These are phyloP conservation scores for Pelvicachromis taeniatus DNA, from an alignment of 2,113 vertebrate genomes.

Conservation along the genomic window DNA sequence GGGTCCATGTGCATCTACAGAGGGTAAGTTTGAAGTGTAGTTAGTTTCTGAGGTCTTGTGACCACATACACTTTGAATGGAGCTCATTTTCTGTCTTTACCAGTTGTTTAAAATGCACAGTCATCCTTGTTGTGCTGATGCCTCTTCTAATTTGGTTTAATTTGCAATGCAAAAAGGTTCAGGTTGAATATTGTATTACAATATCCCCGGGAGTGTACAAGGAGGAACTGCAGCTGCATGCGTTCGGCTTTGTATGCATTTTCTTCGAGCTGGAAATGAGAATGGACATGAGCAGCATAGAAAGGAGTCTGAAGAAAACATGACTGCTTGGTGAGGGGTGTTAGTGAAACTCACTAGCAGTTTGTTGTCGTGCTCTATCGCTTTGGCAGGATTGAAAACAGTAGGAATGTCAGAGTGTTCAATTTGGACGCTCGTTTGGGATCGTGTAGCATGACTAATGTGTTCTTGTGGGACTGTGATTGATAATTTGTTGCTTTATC, in stretches of 20 bases:
- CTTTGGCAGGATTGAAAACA: slow-evolving; percentile 15
- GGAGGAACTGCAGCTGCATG: slow-evolving; percentile 17
- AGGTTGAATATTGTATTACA: background rate
- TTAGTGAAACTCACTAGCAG: slow-evolving; percentile 38
- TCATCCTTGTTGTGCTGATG: background rate
- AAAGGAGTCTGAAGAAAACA: slow-evolving; percentile 53
- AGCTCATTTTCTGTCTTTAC: background rate
- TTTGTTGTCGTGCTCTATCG: slow-evolving; percentile 27
- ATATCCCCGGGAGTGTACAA: background rate
- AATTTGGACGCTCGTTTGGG: background rate
- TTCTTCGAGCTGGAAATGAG: slow-evolving; percentile 32
- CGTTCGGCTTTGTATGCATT: slow-evolving; percentile 53
- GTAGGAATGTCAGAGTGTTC: background rate
- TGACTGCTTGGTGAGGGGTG: slow-evolving; percentile 39
- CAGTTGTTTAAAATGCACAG: background rate
- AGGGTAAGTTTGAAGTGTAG: slow-evolving; percentile 72
- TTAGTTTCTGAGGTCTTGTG: background rate
- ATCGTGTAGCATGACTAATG: background rate
- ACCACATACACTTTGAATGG: slow-evolving; percentile 46
- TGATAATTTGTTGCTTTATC: background rate
- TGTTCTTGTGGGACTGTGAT: background rate
- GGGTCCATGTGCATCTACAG: slow-evolving; percentile 15
- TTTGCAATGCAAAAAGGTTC: slow-evolving; percentile 57
- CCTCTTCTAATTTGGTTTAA: slow-evolving; percentile 13
- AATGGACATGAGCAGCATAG: slow-evolving; percentile 57